A percentile compares a stretch with the other conserved stretches of the same genome.
Evolutionary conservation across 2,797 vertebrate species (phyloP).

Genomic region (Hephaestus fuliginosus): DNA sequence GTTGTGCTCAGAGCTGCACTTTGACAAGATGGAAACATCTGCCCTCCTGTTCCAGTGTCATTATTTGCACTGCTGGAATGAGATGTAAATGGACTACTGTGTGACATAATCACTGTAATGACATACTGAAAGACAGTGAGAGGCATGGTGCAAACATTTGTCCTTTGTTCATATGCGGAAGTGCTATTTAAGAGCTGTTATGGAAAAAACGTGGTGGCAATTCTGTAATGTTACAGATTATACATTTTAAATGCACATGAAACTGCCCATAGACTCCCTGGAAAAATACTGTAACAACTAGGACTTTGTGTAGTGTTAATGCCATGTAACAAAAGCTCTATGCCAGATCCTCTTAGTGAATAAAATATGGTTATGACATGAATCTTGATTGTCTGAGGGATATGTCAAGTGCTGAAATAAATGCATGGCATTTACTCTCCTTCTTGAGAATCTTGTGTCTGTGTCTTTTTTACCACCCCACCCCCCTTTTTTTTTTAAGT

Average conservation of each 20-base stretch:
- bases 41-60: constrained; percentile 50
- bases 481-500: not conserved
- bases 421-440: constrained; percentile 80
- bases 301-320: constrained; percentile 66
- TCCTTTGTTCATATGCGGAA: constrained; percentile 52
- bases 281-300: constrained; percentile 56
- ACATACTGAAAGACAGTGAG: constrained; percentile 34
- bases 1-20: constrained; percentile 64
- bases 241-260: constrained; percentile 57
- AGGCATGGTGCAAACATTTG: constrained; percentile 32
- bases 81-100: constrained; percentile 35
- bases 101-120: constrained; percentile 50
- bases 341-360: constrained; percentile 53
- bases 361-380: constrained; percentile 58
- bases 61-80: constrained; percentile 61
- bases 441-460: constrained; percentile 27
- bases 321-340: constrained; percentile 59
- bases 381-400: constrained; percentile 55
- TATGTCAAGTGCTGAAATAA: constrained; percentile 82
- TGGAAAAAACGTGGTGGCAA: constrained; percentile 32
- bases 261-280: constrained; percentile 64
- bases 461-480: constrained; percentile 24
- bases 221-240: constrained; percentile 50
- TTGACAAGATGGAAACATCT: constrained; percentile 45
- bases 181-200: constrained; percentile 42